Evolutionary conservation across 2,797 vertebrate genomes (phyloP), one percentile per base, ranked within the genome.

Genomic region (Clamator glandarius): DNA sequence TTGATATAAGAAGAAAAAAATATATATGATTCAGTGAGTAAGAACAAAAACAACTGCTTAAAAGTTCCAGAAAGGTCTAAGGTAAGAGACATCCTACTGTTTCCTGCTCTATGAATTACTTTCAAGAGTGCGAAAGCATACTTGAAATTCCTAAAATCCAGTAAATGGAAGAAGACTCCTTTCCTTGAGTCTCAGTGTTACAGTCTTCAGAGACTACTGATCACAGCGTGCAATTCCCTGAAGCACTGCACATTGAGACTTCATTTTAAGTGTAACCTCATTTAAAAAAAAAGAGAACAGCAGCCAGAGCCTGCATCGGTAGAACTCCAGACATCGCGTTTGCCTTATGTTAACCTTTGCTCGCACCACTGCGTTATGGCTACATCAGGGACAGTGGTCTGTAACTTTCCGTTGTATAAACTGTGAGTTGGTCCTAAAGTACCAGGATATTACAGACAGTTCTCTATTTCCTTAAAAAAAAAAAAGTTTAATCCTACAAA

Each of bases 1-100:
- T 99, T 94, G 92, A 95, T 57, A 95, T 82, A 52, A 96, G 90
- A 94, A 94, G 85, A 84, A 93, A 95, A 91, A 87, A 1, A 83
- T 8, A 81, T 35, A 85, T 88, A 90, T 8, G 78, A 85, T 73
- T 97, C 84, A 96, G 96, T 98, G 95, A 98, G 92, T 91, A 95
- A 97, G 91, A 94, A 96, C 96, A 77, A 84, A 94, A 94, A 92
- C 91, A 94, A 95, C 87, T 88, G 64, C 96, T 96, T 96, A 93
- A 87, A 95, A 97, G 93, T 96, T 95, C 74, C 83, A 84, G 80
- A 91, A 92, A 97, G 95, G 95, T 96, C 96, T 96, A 97, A 96
- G 95, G 95, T 96, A 96, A 97, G 68, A 86, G 95, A 91, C 75
- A 90, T 93, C 95, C 95, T 90, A 96, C 95, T 3, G 95, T 90